Conservation (phyloP, 2,797 vertebrate species). For the Phrynocephalus guinanensis region DNA sequence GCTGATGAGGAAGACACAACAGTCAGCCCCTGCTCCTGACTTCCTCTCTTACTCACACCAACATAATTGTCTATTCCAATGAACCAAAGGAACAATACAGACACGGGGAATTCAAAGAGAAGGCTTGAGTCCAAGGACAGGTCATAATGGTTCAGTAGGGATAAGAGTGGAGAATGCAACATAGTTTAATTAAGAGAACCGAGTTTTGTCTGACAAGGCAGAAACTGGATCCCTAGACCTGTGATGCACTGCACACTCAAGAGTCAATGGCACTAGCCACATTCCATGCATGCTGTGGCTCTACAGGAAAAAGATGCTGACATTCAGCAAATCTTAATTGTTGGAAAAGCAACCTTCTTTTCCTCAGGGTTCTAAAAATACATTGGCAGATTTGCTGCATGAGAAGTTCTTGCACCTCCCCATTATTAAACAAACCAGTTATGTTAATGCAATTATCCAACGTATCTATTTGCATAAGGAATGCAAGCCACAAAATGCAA, state of each 20-base stretch:
- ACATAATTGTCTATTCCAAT: neutral
- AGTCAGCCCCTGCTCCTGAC: too few species aligned
- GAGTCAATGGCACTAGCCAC: neutral
- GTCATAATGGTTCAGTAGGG: neutral
- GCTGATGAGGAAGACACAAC: too few species aligned
- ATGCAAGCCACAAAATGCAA: neutral
- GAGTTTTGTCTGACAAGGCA: slow-evolving; percentile 11
- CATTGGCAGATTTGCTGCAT: neutral
- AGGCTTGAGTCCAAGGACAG: neutral
- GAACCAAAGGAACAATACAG: neutral
- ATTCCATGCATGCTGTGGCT: neutral
- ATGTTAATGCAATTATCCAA: neutral
- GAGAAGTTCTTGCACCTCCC: neutral
- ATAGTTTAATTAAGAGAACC: neutral
- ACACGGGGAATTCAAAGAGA: neutral
- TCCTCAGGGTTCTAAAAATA: neutral
- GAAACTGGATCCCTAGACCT: neutral
- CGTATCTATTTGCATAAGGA: neutral
- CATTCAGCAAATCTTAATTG: neutral
- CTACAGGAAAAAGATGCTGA: neutral
- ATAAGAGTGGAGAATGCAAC: neutral
- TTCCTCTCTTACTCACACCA: too few species aligned
- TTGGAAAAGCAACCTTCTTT: neutral
- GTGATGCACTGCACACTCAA: neutral
- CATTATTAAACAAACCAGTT: neutral